Conservation (phyloP, 2,888 invertebrate species). For the Sesia apiformis region DNA sequence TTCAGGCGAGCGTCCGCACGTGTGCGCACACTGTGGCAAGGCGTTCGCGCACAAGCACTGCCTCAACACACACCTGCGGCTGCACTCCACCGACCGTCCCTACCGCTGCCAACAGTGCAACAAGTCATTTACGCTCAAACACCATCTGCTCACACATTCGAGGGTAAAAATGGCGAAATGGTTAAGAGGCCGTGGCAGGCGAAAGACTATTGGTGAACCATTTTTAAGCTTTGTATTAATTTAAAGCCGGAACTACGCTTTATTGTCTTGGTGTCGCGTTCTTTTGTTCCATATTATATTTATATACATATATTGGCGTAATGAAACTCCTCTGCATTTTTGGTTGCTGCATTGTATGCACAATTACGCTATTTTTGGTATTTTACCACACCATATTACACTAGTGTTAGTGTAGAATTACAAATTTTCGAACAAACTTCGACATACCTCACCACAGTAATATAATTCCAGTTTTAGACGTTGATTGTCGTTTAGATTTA, state of each 20-base stretch:
- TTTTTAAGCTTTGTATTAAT: not conserved
- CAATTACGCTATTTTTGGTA: too few relatives aligned
- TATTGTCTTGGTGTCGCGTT: not conserved
- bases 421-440: too few relatives aligned
- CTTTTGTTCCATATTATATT: not conserved
- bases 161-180: conserved; percentile 42
- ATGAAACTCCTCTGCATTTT: too few relatives aligned
- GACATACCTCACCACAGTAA: too few relatives aligned
- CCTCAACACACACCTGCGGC: conserved; percentile 80
- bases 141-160: conserved; percentile 80
- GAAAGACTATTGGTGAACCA: too few relatives aligned
- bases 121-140: conserved; percentile 83
- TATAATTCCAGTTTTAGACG: too few relatives aligned
- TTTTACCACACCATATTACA: too few relatives aligned
- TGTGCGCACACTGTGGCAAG: conserved; percentile 80
- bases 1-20: conserved; percentile 77
- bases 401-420: too few relatives aligned
- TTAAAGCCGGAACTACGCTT: not conserved
- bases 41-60: conserved; percentile 82
- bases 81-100: conserved; percentile 81
- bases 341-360: too few relatives aligned
- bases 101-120: conserved; percentile 83
- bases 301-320: not conserved
- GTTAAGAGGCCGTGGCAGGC: too few relatives aligned
- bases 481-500: too few relatives aligned